phyloP scores from a whole-genome alignment of 2,888 invertebrate species.

The Suillia variegata region DNA sequence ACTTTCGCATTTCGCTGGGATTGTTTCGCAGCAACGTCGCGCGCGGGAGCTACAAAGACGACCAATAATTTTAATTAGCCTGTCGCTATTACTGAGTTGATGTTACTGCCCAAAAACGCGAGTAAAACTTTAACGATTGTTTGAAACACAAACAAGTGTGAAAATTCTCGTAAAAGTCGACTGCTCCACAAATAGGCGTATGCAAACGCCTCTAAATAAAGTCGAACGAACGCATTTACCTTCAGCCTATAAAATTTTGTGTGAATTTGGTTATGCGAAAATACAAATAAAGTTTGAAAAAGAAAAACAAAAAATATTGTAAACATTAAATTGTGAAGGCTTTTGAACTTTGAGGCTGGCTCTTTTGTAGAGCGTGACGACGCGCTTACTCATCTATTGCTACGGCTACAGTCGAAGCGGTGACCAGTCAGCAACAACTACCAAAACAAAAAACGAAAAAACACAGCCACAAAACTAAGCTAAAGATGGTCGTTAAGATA shows the following conservation, averaged over 20 bases:
- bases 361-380: neutral
- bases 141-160: no score
- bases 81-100: no score
- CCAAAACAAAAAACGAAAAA: neutral
- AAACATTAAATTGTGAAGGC: conserved; percentile 3
- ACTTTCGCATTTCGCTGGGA: neutral
- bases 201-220: no score
- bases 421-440: neutral
- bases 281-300: no score
- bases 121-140: no score
- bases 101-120: no score
- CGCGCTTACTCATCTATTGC: neutral
- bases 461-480: neutral
- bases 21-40: no score
- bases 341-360: conserved; percentile 4
- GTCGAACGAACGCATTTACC: no score
- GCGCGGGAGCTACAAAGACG: no score
- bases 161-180: neutral
- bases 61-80: no score
- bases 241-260: neutral
- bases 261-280: neutral
- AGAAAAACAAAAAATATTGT: neutral
- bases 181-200: no score
- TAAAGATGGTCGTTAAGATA: conserved; percentile 5
- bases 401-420: no score